Conservation (phyloP, 2,888 invertebrate genomes). For the Euplexia lucipara region DNA sequence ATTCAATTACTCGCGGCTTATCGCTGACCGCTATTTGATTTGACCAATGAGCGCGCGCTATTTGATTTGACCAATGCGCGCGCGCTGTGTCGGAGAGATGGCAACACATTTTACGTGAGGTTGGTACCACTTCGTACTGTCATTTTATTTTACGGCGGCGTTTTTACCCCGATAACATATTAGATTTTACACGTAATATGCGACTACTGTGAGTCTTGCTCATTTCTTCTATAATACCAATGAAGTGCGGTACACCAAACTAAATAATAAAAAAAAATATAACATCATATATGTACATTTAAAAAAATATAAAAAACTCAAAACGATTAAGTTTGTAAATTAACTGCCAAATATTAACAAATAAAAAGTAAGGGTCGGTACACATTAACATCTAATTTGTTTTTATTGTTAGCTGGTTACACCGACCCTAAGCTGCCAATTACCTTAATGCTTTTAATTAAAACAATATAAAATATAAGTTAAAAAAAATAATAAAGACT, state of each 20-base stretch:
- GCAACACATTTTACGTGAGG: too few species aligned
- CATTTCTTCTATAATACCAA: too few species aligned
- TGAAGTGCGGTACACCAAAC: background rate
- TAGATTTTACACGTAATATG: too few species aligned
- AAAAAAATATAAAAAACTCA: conserved; percentile 12
- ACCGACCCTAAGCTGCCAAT: conserved; percentile 55
- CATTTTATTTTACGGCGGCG: too few species aligned
- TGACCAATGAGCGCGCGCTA: too few species aligned
- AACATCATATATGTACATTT: conserved; percentile 51
- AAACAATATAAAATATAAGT: conserved; percentile 55
- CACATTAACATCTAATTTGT: conserved; percentile 34
- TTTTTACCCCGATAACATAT: too few species aligned
- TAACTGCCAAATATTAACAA: conserved; percentile 49
- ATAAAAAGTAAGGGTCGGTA: conserved; percentile 26
- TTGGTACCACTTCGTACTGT: too few species aligned
- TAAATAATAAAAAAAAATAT: conserved; percentile 20
- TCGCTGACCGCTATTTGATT: too few species aligned
- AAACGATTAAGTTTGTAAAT: conserved; percentile 15
- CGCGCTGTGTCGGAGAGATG: too few species aligned
- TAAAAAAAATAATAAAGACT: conserved; percentile 66
- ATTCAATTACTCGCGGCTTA: too few species aligned
- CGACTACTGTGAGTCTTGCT: too few species aligned
- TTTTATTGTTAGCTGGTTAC: conserved; percentile 41
- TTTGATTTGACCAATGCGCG: too few species aligned
- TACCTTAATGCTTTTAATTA: conserved; percentile 61